These are phyloP conservation scores for Triops longicaudatus DNA, from an alignment of 1,140 invertebrate species.

Conservation along the genomic window DNA sequence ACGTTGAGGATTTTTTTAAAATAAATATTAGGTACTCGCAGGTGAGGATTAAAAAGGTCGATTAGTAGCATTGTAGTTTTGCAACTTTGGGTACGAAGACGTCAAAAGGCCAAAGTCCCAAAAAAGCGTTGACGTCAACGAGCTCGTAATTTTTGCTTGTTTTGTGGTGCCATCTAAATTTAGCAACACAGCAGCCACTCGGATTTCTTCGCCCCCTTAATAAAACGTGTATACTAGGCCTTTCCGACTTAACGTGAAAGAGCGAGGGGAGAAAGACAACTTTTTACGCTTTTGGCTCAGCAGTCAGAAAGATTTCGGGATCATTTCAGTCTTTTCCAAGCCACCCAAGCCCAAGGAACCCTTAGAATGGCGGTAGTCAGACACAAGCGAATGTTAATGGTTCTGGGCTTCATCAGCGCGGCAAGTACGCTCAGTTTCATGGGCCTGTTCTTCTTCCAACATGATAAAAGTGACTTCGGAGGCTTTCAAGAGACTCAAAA, in stretches of 20 bases:
- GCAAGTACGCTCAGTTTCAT: background rate
- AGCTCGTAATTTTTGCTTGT: slow-evolving; percentile 1
- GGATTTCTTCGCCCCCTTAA: background rate
- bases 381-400: background rate
- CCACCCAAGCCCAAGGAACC: background rate
- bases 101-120: background rate
- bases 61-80: too few relatives aligned
- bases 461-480: background rate
- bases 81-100: background rate
- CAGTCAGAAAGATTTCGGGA: background rate
- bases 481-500: background rate
- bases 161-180: background rate
- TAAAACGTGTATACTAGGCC: background rate
- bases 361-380: background rate
- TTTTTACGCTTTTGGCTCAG: too few relatives aligned
- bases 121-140: slow-evolving; percentile 9
- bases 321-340: background rate
- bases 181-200: background rate
- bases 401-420: background rate
- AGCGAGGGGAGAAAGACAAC: too few relatives aligned
- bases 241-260: background rate
- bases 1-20: too few relatives aligned
- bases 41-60: too few relatives aligned
- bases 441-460: background rate
- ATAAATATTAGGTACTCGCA: too few relatives aligned